Evolutionary conservation across 2,888 invertebrate genomes (phyloP).

Genomic region (Coenonympha glycerion): DNA sequence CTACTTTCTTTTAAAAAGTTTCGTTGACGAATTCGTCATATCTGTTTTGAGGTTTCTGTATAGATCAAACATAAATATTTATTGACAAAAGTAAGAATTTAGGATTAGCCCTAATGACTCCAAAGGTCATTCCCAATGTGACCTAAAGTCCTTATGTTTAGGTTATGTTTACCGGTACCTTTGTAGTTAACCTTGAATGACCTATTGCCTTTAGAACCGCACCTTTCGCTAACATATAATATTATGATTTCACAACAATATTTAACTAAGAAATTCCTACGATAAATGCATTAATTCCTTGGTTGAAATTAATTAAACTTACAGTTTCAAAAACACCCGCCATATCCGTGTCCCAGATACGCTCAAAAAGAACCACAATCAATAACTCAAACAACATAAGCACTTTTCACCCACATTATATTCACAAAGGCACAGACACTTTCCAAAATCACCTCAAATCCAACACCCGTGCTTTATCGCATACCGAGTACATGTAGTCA

Average conservation of each 20-base stretch:
- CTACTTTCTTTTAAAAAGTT: too few relatives aligned
- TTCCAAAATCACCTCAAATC: conserved; percentile 35
- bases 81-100: neutral
- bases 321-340: conserved; percentile 33
- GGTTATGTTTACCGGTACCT: conserved; percentile 63
- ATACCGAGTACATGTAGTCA: conserved; percentile 48
- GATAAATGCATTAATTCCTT: neutral
- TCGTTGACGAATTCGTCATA: too few relatives aligned
- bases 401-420: conserved; percentile 13
- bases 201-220: conserved; percentile 42
- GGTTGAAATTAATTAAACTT: conserved; percentile 8
- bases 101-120: conserved; percentile 9
- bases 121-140: conserved; percentile 66
- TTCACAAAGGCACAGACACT: conserved; percentile 38
- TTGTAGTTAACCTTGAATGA: conserved; percentile 71
- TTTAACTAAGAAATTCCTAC: neutral
- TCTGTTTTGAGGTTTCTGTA: too few relatives aligned
- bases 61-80: neutral
- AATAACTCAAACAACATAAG: conserved; percentile 31
- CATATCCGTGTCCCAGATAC: conserved; percentile 19
- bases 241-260: neutral
- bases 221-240: conserved; percentile 13
- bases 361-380: conserved; percentile 18
- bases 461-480: conserved; percentile 44
- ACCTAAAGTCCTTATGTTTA: conserved; percentile 50